Evolutionary conservation across 1,140 invertebrate genomes (phyloP), one percentile per base, ranked within the genome.

Genomic region (Gyrodactylus bullatarudis): DNA sequence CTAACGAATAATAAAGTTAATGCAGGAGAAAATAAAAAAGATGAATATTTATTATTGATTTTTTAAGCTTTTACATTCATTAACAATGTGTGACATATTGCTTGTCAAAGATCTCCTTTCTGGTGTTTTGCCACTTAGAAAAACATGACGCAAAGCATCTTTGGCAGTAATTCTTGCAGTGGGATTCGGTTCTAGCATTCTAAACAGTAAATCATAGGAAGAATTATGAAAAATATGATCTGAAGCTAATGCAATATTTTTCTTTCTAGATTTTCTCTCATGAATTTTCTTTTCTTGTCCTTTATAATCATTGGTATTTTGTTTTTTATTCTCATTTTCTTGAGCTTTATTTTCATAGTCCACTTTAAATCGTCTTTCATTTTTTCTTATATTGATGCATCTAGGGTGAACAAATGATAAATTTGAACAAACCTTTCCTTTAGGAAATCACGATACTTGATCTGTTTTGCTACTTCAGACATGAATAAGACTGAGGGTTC

Each of bases 391-490:
- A 71, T 23, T 24, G 1, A 21, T 8, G 21, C 70, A 71, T 23
- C 24, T 16, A 71, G 26, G n/a, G n/a, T 54, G 34, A 54, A 8
- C 34, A n/a, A 16, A 54, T 54, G 82, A 76, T 81, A 84, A 27
- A 84, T 83, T 1, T 83, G 81, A 19, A 86, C 76, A 76, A 83
- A 78, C 75, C 85, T 84, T 25, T 80, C 81, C 83, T 76, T 22
- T 77, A 77, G 68, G 73, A 74, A 69, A 24, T 27, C 20, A 20
- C 34, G 26, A 71, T 24, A 19, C 69, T 69, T 26, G 1, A 27
- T 71, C 23, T 26, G 1, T 74, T 82, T 87, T 87, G 87, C 75
- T 89, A 82, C 76, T 84, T 83, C 73, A 79, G 76, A 0, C n/a
- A 54, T 16, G n/a, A 54, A 54, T n/a, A 54, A n/a, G 8, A 54